These are phyloP conservation scores for Pygathrix nemaeus DNA, from an alignment of 2,113 vertebrate species.

Conservation along the genomic window DNA sequence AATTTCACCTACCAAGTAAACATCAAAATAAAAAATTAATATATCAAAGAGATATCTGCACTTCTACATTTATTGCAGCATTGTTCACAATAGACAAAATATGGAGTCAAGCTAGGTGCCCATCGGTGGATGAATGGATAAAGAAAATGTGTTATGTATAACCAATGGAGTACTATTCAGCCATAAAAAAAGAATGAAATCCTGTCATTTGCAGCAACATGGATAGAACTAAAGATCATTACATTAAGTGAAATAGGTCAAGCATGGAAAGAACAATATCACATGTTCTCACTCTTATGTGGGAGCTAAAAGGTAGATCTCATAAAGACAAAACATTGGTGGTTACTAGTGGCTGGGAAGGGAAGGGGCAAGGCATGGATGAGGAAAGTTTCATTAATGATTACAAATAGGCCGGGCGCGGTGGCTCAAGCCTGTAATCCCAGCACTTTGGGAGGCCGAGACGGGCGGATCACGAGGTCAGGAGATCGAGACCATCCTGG, in stretches of 20 bases:
- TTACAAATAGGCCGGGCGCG: background rate
- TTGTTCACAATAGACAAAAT: too few species aligned
- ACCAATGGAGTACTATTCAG: background rate
- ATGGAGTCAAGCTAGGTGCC: background rate
- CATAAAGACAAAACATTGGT: background rate
- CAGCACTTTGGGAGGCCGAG: too few species aligned
- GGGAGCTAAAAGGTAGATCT: background rate
- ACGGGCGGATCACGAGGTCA: too few species aligned
- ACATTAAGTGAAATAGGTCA: background rate
- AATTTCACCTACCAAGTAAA: too few species aligned
- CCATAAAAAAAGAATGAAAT: background rate
- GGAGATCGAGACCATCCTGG: too few species aligned
- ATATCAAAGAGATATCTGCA: too few species aligned
- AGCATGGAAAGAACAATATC: background rate
- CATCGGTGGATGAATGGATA: background rate
- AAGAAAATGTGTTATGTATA: background rate
- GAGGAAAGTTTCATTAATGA: background rate
- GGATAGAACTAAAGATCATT: background rate
- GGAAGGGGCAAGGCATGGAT: background rate
- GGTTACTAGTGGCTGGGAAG: background rate
- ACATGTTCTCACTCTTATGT: background rate
- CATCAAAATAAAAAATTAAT: too few species aligned
- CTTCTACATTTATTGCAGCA: too few species aligned
- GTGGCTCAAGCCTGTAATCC: too few species aligned
- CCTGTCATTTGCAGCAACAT: background rate